Evolutionary conservation across 2,797 vertebrate genomes (phyloP), one percentile per base, ranked within the genome.

Genomic region (Falco rusticolus): DNA sequence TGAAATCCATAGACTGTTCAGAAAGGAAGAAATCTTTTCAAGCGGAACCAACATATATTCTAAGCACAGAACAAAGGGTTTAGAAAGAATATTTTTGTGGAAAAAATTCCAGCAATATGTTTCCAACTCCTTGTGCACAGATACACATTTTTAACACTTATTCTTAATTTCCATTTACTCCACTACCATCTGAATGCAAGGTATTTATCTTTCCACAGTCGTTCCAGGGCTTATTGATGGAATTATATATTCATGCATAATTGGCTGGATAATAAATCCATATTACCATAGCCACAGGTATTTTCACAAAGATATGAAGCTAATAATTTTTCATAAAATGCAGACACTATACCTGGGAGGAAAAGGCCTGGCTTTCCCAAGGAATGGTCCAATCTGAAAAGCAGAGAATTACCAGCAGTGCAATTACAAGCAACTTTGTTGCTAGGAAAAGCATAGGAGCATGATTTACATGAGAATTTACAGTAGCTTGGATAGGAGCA

Each of bases 301-400:
- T 90, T 92, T 94, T 64, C 84, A 78, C 28, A 37, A 87, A 89
- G 19, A 47, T 76, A 90, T 15, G 13, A 77, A 87, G 19, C 24
- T 68, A 89, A 64, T 54, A 9, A 48, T 82, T 87, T 71, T 85
- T 72, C 39, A 76, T 54, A 81, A 95, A 94, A 90, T 74, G 29
- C 13, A 81, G 56, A 72, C 75, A 77, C 65, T 63, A 90, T 98
- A 99, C 99, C 99, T 99, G 99, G 98, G 54, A 99, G 98, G 96
- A 99, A 99, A 97, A 99, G 98, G 89, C 98, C 98, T 19, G 99
- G 98, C 82, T 99, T 99, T 76, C 99, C 99, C 94, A 99, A 97
- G 5, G 98, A 99, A 96, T 99, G 98, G 76, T 99, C 99, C 97
- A 99, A 91, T 96, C 99, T 99, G 97, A 26, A 78, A 90, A 93